Evolutionary conservation across 2,888 invertebrate species (phyloP).

Genomic region (Ophion ellenae): DNA sequence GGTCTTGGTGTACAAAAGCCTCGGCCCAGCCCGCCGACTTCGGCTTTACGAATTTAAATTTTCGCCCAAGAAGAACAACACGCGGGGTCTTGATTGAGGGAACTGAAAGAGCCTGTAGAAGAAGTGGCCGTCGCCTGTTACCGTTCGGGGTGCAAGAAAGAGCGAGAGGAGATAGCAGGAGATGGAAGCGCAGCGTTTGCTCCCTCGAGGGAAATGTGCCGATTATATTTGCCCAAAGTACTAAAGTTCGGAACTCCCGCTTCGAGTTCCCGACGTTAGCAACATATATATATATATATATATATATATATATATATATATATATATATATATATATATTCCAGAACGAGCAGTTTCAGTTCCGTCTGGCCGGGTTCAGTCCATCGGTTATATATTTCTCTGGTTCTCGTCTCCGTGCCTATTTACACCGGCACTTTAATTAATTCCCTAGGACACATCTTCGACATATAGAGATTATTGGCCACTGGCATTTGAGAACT

Average conservation of each 20-base stretch:
- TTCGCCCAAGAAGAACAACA: background rate
- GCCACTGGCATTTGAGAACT: conserved; percentile 46
- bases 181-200: conserved; percentile 21
- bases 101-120: background rate
- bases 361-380: conserved; percentile 36
- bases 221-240: conserved; percentile 79
- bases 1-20: background rate
- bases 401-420: conserved; percentile 56
- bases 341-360: background rate
- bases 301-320: conserved; percentile 26
- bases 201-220: conserved; percentile 75
- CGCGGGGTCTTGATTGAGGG: background rate
- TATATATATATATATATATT: conserved; percentile 20
- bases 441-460: conserved; percentile 78
- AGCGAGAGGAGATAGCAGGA: background rate
- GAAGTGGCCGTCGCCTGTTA: background rate
- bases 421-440: conserved; percentile 81
- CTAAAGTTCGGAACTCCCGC: conserved; percentile 69
- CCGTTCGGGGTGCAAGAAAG: background rate
- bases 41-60: background rate
- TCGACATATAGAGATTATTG: conserved; percentile 72
- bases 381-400: conserved; percentile 22
- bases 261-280: conserved; percentile 33
- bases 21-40: background rate
- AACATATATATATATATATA: conserved; percentile 14